A percentile compares a stretch with the other conserved stretches of the same genome.
Evolutionary conservation across 2,797 vertebrate species (phyloP).

Genomic region (Typhlichthys eigenmanni): DNA sequence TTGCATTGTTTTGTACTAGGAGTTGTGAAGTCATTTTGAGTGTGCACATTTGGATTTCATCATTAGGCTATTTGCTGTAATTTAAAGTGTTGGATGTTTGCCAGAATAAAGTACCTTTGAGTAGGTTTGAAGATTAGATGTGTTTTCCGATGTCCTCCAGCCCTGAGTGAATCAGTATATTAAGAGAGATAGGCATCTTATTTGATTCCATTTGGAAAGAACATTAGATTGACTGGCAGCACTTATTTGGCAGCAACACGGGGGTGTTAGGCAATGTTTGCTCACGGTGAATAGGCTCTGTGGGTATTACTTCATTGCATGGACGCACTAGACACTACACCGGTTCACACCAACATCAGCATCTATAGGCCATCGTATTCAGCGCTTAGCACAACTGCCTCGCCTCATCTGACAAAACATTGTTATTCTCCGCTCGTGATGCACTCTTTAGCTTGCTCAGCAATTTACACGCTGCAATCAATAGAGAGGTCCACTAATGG

Average conservation of each 20-base stretch:
- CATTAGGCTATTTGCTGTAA: too few relatives aligned
- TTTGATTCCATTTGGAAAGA: conserved; percentile 36
- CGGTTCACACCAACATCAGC: too few relatives aligned
- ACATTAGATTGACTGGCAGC: conserved; percentile 58
- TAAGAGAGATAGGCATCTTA: conserved; percentile 40
- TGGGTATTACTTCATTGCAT: conserved; percentile 2
- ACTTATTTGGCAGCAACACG: conserved; percentile 49
- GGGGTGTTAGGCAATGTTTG: conserved; percentile 26
- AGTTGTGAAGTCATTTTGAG: too few relatives aligned
- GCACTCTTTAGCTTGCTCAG: conserved; percentile 63
- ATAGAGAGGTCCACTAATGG: conserved; percentile 75
- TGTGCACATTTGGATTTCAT: too few relatives aligned
- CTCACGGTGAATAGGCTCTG: conserved; percentile 20
- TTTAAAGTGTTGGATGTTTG: conserved; percentile 34
- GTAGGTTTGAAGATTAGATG: conserved; percentile 56
- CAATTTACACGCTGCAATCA: conserved; percentile 57
- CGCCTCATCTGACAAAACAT: conserved; percentile 39
- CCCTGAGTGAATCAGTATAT: conserved; percentile 29
- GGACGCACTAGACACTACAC: background rate
- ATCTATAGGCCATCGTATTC: too few relatives aligned
- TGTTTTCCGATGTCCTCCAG: conserved; percentile 59
- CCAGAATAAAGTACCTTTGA: conserved; percentile 50
- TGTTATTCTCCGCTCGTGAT: conserved; percentile 36
- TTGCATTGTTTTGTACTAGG: too few relatives aligned
- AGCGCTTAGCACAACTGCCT: conserved; percentile 20